Evolutionary conservation across 2,113 vertebrate species (phyloP).

Genomic region (Oryzias celebensis): DNA sequence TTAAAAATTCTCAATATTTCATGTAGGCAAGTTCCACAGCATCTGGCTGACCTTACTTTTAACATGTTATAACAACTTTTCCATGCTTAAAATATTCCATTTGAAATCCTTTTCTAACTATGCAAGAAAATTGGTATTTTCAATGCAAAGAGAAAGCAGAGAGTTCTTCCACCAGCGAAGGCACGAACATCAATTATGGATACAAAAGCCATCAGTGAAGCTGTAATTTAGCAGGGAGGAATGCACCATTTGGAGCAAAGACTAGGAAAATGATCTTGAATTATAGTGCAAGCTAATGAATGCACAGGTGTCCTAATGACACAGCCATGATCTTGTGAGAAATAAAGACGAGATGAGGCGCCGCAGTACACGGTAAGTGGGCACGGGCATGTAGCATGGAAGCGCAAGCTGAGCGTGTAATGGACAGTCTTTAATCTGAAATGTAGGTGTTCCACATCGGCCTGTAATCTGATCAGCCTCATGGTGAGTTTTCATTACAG

Average conservation of each 20-base stretch:
- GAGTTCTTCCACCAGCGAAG: neutral
- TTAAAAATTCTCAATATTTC: neutral
- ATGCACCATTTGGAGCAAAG: neutral
- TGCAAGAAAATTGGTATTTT: no score
- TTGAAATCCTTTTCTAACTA: neutral
- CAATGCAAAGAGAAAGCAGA: neutral
- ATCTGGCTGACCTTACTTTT: neutral
- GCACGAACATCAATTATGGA: neutral
- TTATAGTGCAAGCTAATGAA: conserved; percentile 19
- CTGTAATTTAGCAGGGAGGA: neutral
- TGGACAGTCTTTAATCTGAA: conserved; percentile 66
- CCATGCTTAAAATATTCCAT: neutral
- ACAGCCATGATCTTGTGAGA: conserved; percentile 39
- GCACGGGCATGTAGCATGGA: conserved; percentile 21
- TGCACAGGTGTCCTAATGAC: conserved; percentile 39
- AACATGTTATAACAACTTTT: neutral
- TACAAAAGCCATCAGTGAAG: neutral
- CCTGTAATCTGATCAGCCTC: conserved; percentile 69
- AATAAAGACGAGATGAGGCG: conserved; percentile 43
- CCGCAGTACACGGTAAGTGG: conserved; percentile 40
- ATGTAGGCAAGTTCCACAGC: neutral
- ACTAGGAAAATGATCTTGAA: neutral
- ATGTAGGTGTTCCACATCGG: conserved; percentile 67
- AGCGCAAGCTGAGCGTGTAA: conserved; percentile 59
- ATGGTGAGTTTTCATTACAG: conserved; percentile 62